phyloP scores from a whole-genome alignment of 2,797 vertebrate genomes.

The Rhabdophis nuchalis region DNA sequence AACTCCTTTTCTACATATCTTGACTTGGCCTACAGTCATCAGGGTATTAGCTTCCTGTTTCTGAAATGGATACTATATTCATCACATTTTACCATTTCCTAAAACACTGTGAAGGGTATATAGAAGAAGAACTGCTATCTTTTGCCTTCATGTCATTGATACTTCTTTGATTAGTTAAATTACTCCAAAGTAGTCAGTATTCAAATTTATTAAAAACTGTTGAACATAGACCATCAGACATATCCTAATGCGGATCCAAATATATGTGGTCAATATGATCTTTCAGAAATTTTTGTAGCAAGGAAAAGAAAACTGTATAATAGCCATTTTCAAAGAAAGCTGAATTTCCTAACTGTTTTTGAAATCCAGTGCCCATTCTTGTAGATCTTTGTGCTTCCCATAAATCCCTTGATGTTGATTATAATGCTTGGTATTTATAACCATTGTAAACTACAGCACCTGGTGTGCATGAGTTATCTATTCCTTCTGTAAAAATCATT shows the following conservation, averaged over 20 bases:
- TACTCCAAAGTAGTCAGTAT: background rate
- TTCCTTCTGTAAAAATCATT: background rate
- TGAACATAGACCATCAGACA: background rate
- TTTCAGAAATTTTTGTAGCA: background rate
- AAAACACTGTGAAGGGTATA: background rate
- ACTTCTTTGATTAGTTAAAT: background rate
- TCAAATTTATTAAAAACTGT: background rate
- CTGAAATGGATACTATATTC: background rate
- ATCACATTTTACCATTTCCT: background rate
- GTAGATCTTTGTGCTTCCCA: background rate
- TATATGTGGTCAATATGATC: background rate
- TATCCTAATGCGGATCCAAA: background rate
- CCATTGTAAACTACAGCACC: background rate
- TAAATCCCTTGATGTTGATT: background rate
- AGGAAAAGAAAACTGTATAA: background rate
- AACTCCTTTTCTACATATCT: background rate
- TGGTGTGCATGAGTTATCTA: background rate
- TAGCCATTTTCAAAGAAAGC: background rate
- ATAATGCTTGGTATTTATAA: background rate
- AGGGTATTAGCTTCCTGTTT: background rate
- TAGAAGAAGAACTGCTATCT: background rate
- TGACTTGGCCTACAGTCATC: background rate
- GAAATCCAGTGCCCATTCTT: background rate
- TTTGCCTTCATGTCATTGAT: background rate
- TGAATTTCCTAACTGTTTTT: background rate